Evolutionary conservation across 2,888 invertebrate species (phyloP), one percentile per base, ranked within the genome.

Genomic region (Mythimna lalbum): DNA sequence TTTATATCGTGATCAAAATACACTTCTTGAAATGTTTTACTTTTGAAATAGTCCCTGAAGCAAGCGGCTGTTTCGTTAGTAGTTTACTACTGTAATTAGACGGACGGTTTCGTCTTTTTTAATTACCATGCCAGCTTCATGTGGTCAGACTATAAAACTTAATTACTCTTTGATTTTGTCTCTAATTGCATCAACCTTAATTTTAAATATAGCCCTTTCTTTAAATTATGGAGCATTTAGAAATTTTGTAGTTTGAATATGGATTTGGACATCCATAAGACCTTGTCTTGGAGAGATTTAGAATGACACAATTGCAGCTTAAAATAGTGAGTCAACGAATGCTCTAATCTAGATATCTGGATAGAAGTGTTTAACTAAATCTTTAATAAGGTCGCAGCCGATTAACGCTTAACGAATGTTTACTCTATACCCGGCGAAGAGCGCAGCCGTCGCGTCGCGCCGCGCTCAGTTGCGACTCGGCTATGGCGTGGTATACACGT

Each of bases 401-500:
- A 84, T 86, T 84, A 85, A 79, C 85, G 86, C 86, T 86, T 84
- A 84, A 86, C 78, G 81, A 59, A 50, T 86, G 76, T 84, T 85
- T 84, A 83, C 73, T 84, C 82, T 80, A 52, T 83, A 87, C 57
- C 79, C 76, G 69, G 4, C 23, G 73, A 56, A 67, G 69, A 79
- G 82, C 86, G 85, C 81, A 70, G 76, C 65, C 71, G 69, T 72
- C 63, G 88, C 71, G 69, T 72, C 63, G 88, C 88, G 88, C 55
- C 69, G 62, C 63, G 67, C 23, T 77, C 90, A 94, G 94, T 94
- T 84, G 84, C 86, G 85, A 80, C 73, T 85, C 77, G 85, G 88
- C 90, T 77, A 92, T 93, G 91, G 91, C 82, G 66, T 75, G 23
- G 85, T 55, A 60, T 67, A 81, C 67, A 86, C 87, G 91, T 85